Conservation (phyloP, 2,113 vertebrate species). For the Bostrychus sinensis region DNA sequence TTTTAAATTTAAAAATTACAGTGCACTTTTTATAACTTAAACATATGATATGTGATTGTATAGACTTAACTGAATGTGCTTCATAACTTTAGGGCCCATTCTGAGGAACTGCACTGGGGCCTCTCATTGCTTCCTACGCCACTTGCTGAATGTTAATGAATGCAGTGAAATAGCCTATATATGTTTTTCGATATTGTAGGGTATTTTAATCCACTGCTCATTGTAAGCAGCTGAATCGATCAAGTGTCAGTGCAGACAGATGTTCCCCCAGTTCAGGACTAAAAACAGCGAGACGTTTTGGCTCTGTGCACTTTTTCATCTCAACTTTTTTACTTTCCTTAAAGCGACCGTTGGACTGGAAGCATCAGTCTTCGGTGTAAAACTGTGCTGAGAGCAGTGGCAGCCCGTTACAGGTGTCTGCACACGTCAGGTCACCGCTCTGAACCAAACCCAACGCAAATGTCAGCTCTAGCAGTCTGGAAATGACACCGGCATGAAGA, state of each 20-base stretch:
- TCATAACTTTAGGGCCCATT: too few species aligned
- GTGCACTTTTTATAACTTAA: too few species aligned
- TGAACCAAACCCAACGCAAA: constrained; percentile 20
- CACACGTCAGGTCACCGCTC: constrained; percentile 38
- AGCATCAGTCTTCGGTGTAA: constrained; percentile 8
- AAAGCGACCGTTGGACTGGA: constrained; percentile 18
- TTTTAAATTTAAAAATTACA: too few species aligned
- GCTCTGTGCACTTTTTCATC: constrained; percentile 2
- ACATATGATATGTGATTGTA: too few species aligned
- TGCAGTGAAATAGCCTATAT: too few species aligned
- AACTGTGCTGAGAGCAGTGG: constrained; percentile 2
- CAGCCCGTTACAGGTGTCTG: constrained; percentile 45
- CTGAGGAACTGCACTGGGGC: too few species aligned
- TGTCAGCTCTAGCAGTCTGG: constrained; percentile 19
- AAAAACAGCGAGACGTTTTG: background rate
- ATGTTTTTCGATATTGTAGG: too few species aligned
- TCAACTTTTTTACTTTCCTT: constrained; percentile 15
- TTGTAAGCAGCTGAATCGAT: background rate
- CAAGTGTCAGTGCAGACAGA: background rate
- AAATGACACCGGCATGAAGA: constrained; percentile 22
- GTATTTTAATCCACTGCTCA: background rate
- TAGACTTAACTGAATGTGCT: too few species aligned
- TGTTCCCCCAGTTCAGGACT: constrained; percentile 7
- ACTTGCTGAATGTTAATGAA: too few species aligned
- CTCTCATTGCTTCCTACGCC: too few species aligned